phyloP scores from a whole-genome alignment of 2,888 invertebrate genomes.

The Ennomos fuscantarius region DNA sequence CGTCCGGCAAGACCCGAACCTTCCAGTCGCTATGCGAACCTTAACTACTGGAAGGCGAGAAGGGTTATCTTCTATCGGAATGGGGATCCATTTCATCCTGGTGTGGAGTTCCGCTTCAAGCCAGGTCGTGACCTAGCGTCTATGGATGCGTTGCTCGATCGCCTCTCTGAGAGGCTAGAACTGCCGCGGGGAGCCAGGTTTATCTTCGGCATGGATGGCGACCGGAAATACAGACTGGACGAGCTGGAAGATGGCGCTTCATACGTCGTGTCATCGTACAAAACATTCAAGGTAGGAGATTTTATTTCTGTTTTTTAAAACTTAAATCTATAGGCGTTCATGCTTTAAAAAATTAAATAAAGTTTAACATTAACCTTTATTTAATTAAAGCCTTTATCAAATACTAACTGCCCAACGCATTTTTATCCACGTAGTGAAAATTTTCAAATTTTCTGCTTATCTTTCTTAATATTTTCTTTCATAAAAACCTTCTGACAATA shows the following conservation, averaged over 20 bases:
- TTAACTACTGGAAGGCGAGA: slow-evolving; percentile 94
- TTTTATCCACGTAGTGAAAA: too few species aligned
- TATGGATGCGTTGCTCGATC: slow-evolving; percentile 93
- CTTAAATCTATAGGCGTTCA: not conserved
- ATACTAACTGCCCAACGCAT: too few species aligned
- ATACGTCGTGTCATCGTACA: slow-evolving; percentile 96
- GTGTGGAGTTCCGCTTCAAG: slow-evolving; percentile 93
- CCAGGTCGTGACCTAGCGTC: slow-evolving; percentile 95
- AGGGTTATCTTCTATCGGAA: slow-evolving; percentile 96
- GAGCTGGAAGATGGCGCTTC: slow-evolving; percentile 96
- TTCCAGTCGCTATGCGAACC: slow-evolving; percentile 89
- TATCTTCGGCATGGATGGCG: slow-evolving; percentile 96
- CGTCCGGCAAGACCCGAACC: slow-evolving; percentile 86
- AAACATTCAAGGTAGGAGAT: slow-evolving; percentile 92
- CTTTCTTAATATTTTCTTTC: too few species aligned
- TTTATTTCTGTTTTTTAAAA: not conserved
- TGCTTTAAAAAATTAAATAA: too few species aligned
- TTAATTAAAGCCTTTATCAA: too few species aligned
- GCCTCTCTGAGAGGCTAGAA: slow-evolving; percentile 94
- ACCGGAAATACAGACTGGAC: slow-evolving; percentile 92
- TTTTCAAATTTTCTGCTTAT: too few species aligned
- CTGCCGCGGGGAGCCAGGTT: slow-evolving; percentile 95
- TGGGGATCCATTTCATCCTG: slow-evolving; percentile 96
- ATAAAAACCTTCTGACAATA: too few species aligned
- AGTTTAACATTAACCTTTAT: too few species aligned